phyloP scores from a whole-genome alignment of 2,797 vertebrate genomes.

The Macropodus opercularis region DNA sequence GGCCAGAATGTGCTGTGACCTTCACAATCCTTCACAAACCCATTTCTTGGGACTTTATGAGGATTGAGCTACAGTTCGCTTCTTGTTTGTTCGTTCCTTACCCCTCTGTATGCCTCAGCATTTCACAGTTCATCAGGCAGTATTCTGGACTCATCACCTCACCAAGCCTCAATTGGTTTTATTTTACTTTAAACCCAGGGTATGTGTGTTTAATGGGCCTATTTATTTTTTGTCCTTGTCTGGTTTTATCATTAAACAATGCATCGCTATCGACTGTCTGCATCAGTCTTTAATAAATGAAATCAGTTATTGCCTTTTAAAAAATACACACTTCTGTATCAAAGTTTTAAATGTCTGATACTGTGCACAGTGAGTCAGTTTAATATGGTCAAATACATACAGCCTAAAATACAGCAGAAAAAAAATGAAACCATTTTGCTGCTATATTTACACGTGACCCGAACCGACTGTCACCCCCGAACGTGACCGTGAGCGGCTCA shows the following conservation, averaged over 20 bases:
- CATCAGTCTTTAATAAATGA: not conserved
- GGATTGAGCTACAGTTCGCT: slow-evolving; percentile 44
- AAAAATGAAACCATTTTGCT: not conserved
- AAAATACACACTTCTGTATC: not conserved
- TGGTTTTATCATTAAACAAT: not conserved
- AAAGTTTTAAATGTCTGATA: too few species aligned
- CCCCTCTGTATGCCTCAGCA: slow-evolving; percentile 22
- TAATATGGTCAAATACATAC: too few species aligned
- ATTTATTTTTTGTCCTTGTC: not conserved
- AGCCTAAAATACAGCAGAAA: too few species aligned
- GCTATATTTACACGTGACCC: too few species aligned
- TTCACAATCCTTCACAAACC: slow-evolving; percentile 59
- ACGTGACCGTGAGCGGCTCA: not conserved
- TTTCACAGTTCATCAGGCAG: slow-evolving; percentile 44
- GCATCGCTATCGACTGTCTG: not conserved
- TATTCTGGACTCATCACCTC: slow-evolving; percentile 39
- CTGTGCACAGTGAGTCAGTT: too few species aligned
- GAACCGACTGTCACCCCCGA: not conserved
- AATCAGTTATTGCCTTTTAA: not conserved
- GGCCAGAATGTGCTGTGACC: slow-evolving; percentile 64
- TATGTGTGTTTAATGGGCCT: slow-evolving; percentile 3
- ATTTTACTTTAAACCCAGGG: slow-evolving; percentile 12
- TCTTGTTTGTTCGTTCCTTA: slow-evolving; percentile 46
- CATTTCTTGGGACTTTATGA: slow-evolving; percentile 56
- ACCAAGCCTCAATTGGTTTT: slow-evolving; percentile 18